These are phyloP conservation scores for Oceanodroma tethys DNA, from an alignment of 2,113 vertebrate genomes.

Conservation along the genomic window DNA sequence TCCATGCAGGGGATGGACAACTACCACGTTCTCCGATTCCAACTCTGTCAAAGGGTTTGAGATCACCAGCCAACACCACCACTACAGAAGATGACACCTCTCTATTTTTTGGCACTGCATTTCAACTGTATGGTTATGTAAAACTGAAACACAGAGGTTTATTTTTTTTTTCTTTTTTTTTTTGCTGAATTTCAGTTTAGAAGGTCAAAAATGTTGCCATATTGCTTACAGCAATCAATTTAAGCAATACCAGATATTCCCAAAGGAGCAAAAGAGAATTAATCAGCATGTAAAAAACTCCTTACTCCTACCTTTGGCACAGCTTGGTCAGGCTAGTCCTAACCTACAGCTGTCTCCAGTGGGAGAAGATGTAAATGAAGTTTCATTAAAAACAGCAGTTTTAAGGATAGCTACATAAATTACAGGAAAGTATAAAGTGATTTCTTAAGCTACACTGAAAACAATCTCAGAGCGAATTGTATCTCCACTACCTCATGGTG, in stretches of 20 bases:
- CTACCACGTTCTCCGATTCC: neutral
- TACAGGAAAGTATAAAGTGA: neutral
- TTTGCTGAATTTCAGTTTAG: conserved; percentile 60
- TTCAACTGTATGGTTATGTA: conserved; percentile 10
- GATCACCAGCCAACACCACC: neutral
- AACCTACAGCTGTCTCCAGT: conserved; percentile 70
- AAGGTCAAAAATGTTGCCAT: conserved; percentile 70
- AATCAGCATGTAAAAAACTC: conserved; percentile 72
- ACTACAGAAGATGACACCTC: neutral
- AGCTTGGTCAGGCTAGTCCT: conserved; percentile 70
- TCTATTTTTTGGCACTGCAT: neutral
- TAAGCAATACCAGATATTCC: conserved; percentile 70
- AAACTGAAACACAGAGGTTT: neutral
- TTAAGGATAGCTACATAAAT: conserved; percentile 57
- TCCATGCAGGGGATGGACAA: neutral
- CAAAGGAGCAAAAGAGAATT: conserved; percentile 63
- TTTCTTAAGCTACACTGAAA: conserved; percentile 1
- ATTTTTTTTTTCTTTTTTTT: neutral
- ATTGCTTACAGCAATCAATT: conserved; percentile 73
- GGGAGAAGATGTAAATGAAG: conserved; percentile 69
- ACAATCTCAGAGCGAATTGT: neutral
- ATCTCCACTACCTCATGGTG: neutral
- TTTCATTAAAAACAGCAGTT: conserved; percentile 63
- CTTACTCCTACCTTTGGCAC: conserved; percentile 70
- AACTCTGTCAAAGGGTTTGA: neutral